Evolutionary conservation across 2,113 vertebrate genomes (phyloP).

Genomic region (Sceloporus undulatus): DNA sequence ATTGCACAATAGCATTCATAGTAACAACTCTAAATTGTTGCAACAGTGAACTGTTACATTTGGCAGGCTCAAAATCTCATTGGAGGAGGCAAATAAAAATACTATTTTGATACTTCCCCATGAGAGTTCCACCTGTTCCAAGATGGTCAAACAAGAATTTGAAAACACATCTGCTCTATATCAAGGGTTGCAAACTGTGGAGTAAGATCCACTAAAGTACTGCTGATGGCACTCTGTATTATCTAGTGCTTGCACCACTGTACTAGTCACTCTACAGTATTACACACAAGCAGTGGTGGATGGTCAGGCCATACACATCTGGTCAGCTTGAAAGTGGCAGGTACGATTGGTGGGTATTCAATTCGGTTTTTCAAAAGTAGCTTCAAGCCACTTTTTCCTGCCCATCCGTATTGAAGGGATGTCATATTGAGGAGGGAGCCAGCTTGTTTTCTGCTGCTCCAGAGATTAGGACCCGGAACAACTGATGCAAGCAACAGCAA

Average conservation of each 20-base stretch:
- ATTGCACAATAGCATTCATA: background rate
- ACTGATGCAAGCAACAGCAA: no score
- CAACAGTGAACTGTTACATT: background rate
- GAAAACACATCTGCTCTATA: background rate
- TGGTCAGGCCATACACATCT: no score
- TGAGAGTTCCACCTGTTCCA: background rate
- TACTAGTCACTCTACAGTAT: background rate
- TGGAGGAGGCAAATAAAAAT: rapidly evolving
- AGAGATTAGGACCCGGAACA: no score
- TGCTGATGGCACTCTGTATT: background rate
- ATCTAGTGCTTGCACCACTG: background rate
- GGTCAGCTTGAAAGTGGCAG: no score
- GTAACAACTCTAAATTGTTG: background rate
- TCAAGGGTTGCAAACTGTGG: background rate
- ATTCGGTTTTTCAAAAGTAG: no score
- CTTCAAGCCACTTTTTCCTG: no score
- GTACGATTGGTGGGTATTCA: no score
- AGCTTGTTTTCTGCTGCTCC: no score
- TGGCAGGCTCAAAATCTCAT: background rate
- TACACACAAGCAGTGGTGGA: background rate
- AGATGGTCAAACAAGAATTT: background rate
- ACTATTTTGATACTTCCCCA: background rate
- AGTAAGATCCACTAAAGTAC: background rate
- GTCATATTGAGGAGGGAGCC: no score
- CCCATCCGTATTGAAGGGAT: no score